These are phyloP conservation scores for Cyanoderma ruficeps DNA, from an alignment of 2,113 vertebrate species.

Conservation along the genomic window DNA sequence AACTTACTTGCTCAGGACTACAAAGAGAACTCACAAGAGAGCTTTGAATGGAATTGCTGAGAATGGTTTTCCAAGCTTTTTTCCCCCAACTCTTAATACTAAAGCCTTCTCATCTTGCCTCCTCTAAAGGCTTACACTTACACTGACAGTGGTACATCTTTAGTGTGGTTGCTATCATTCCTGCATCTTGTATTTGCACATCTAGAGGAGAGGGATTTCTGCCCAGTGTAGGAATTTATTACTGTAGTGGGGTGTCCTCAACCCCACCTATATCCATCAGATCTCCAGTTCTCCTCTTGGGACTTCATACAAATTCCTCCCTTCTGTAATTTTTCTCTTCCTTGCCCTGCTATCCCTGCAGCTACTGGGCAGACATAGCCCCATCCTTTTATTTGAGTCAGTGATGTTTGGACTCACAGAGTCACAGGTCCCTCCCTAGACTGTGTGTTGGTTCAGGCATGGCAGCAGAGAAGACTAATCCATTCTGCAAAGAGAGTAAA, in stretches of 20 bases:
- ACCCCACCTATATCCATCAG: not conserved
- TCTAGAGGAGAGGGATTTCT: not conserved
- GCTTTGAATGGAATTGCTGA: not conserved
- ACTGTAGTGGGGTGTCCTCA: not conserved
- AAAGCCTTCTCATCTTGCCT: not conserved
- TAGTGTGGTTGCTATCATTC: not conserved
- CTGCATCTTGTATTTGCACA: not conserved
- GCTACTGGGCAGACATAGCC: not conserved
- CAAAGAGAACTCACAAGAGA: not conserved
- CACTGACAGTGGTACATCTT: not conserved
- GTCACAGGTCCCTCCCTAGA: not conserved
- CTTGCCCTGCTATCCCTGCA: not conserved
- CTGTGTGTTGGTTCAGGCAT: accelerated
- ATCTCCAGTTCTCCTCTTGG: not conserved
- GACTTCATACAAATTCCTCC: not conserved
- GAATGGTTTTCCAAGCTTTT: not conserved
- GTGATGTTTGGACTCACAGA: not conserved
- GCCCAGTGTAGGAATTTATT: not conserved
- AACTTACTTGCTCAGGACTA: not conserved
- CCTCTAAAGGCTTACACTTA: not conserved
- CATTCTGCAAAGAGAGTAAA: not conserved
- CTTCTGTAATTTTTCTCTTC: not conserved
- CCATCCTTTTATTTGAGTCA: not conserved
- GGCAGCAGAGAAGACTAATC: not conserved
- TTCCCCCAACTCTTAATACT: not conserved